Conservation (phyloP, 2,888 invertebrate species). For the Disparrhopalites patrizii region DNA sequence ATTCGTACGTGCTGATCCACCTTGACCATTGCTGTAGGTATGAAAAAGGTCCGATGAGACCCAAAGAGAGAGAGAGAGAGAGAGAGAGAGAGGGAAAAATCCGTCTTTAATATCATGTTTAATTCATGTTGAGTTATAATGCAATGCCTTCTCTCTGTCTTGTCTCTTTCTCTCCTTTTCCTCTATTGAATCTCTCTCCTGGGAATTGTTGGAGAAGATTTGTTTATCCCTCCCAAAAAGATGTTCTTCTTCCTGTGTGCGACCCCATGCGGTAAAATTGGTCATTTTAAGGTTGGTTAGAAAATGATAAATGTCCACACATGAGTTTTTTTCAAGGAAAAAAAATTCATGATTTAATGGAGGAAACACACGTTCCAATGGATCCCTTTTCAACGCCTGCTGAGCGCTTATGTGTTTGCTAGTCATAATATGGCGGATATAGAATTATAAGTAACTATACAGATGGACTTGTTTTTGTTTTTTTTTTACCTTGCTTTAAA, state of each 20-base stretch:
- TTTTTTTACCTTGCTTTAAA: too few relatives aligned
- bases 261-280: constrained; percentile 47
- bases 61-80: too few relatives aligned
- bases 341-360: constrained; percentile 48
- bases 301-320: constrained; percentile 48
- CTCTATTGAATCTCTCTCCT: constrained; percentile 18
- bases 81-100: too few relatives aligned
- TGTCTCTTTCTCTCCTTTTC: too few relatives aligned
- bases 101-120: constrained; percentile 38
- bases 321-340: too few relatives aligned
- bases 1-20: too few relatives aligned
- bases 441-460: too few relatives aligned
- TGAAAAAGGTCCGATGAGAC: too few relatives aligned
- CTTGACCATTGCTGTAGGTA: too few relatives aligned
- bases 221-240: not conserved
- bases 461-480: too few relatives aligned
- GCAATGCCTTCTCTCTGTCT: constrained; percentile 4
- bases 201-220: constrained; percentile 18
- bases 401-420: constrained; percentile 39
- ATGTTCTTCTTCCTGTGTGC: constrained; percentile 9
- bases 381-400: constrained; percentile 49
- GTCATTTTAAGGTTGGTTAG: constrained; percentile 48
- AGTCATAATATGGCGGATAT: too few relatives aligned
- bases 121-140: constrained; percentile 39
- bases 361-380: constrained; percentile 46